These are phyloP conservation scores for Podarcis raffonei DNA, from an alignment of 2,113 vertebrate species.

Conservation along the genomic window DNA sequence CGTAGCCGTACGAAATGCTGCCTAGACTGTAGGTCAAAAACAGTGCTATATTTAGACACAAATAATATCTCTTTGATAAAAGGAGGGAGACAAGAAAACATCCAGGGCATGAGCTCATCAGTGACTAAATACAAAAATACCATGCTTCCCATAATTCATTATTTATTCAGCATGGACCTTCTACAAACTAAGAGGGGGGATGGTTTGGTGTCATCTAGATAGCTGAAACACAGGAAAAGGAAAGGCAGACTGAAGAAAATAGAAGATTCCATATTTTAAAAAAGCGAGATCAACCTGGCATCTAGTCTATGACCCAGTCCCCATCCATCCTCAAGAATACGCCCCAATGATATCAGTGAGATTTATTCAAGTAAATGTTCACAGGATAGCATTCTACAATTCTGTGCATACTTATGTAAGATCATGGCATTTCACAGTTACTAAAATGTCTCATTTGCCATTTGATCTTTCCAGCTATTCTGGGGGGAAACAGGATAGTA, in stretches of 20 bases:
- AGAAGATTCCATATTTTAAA: not conserved
- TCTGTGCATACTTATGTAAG: not conserved
- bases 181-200: not conserved
- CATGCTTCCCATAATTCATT: not conserved
- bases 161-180: constrained; percentile 42
- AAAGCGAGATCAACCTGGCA: not conserved
- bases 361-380: not conserved
- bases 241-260: not conserved
- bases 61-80: constrained; percentile 61
- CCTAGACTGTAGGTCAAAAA: constrained; percentile 65
- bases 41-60: constrained; percentile 65
- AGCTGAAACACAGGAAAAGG: constrained; percentile 30
- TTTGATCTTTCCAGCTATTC: not conserved
- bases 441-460: not conserved
- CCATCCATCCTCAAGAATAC: not conserved
- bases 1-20: constrained; percentile 66
- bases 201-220: constrained; percentile 2
- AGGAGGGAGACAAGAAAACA: constrained; percentile 18
- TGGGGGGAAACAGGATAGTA: not conserved
- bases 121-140: constrained; percentile 16
- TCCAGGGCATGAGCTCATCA: constrained; percentile 46
- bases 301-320: not conserved
- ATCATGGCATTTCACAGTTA: not conserved
- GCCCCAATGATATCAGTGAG: not conserved
- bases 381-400: not conserved